Evolutionary conservation across 2,888 invertebrate species (phyloP).

Genomic region (Phalera bucephala): DNA sequence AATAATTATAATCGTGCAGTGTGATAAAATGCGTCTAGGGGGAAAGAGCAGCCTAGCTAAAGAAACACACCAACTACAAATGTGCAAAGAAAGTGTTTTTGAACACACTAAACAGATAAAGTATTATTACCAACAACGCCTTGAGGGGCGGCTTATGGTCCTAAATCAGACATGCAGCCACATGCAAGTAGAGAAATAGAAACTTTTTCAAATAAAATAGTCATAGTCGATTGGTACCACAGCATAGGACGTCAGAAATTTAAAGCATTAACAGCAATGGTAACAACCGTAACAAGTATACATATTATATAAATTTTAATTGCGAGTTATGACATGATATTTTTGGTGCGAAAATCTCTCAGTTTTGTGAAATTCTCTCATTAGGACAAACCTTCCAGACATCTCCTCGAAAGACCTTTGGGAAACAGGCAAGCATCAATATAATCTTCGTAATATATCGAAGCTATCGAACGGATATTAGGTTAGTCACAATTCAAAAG

Average conservation of each 20-base stretch:
- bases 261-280: slow-evolving; percentile 38
- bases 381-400: slow-evolving; percentile 86
- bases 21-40: slow-evolving; percentile 80
- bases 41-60: slow-evolving; percentile 81
- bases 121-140: slow-evolving; percentile 76
- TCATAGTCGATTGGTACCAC: slow-evolving; percentile 61
- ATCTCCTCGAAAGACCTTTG: slow-evolving; percentile 86
- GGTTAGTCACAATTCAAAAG: slow-evolving; percentile 42
- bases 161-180: slow-evolving; percentile 80
- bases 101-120: slow-evolving; percentile 66
- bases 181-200: slow-evolving; percentile 78
- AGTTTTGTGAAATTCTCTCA: slow-evolving; percentile 69
- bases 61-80: slow-evolving; percentile 78
- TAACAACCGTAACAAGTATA: slow-evolving; percentile 55
- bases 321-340: slow-evolving; percentile 52
- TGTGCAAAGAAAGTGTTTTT: slow-evolving; percentile 80
- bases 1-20: slow-evolving; percentile 81
- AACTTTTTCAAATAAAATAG: slow-evolving; percentile 51
- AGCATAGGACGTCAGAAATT: slow-evolving; percentile 33
- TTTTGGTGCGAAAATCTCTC: slow-evolving; percentile 70
- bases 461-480: slow-evolving; percentile 54
- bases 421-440: slow-evolving; percentile 76
- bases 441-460: slow-evolving; percentile 69
- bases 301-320: slow-evolving; percentile 39
- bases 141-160: slow-evolving; percentile 76